These are phyloP conservation scores for Tachycineta bicolor DNA, from an alignment of 2,113 vertebrate species.

Conservation along the genomic window DNA sequence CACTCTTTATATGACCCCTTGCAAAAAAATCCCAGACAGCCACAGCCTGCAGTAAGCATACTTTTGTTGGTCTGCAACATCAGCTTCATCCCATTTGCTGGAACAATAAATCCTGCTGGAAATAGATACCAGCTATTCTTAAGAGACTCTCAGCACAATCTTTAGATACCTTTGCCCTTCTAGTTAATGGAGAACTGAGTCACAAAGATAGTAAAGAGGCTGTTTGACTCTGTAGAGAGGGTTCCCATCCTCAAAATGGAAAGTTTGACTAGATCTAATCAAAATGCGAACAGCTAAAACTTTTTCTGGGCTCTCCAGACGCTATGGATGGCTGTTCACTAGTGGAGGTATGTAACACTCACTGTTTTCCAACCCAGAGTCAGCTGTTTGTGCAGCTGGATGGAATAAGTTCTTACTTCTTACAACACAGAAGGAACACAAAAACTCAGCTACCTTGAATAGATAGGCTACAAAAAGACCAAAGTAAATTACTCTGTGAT, in stretches of 20 bases:
- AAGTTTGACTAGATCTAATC: neutral
- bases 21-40: neutral
- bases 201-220: neutral
- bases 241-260: neutral
- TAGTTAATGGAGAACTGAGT: neutral
- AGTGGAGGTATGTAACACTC: neutral
- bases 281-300: neutral
- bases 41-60: neutral
- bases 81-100: neutral
- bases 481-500: neutral
- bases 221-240: neutral
- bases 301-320: neutral
- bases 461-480: neutral
- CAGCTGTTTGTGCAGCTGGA: neutral
- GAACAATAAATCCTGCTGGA: neutral
- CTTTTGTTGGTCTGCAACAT: neutral
- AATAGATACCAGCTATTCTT: neutral
- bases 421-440: neutral
- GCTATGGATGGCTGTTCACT: neutral
- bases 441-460: neutral
- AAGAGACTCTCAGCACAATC: neutral
- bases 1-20: neutral
- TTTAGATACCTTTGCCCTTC: neutral
- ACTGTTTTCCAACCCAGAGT: neutral
- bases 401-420: neutral